Evolutionary conservation across 1,140 invertebrate genomes (phyloP), one percentile per base, ranked within the genome.

Genomic region (Steinernema feltiae): DNA sequence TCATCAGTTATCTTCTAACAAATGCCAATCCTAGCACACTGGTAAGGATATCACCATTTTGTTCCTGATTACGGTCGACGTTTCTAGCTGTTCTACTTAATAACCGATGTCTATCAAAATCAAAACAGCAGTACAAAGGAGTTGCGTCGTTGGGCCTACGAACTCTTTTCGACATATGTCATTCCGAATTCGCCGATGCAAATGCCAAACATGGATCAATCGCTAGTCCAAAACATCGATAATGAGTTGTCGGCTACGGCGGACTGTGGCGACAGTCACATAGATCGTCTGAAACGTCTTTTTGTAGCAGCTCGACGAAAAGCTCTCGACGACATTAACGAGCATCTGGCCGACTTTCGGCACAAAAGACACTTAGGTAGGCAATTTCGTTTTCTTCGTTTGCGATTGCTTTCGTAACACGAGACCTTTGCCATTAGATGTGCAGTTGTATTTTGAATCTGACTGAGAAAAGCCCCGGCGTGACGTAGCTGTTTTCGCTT

Each of bases 151-250:
- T 97, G 94, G 94, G 94, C 94, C 32, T 97, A 96, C 88, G 95
- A 97, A 89, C 95, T 98, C 84, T 93, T 95, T 88, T 96, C 95
- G 71, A 94, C 92, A 84, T 97, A 97, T 89, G 89, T 97, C 76
- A 92, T 94, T 82, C 93, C 94, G 82, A 91, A 92, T 83, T 93
- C 94, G 80, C 94, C 85, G 93, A 94, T 85, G 93, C 72, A 78
- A 30, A 77, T 80, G 71, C 78, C 79, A 46, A 79, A 75, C 71
- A 75, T 85, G 30, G 85, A 86, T 24, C 84, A 87, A 32, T 78
- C 71, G 21, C 73, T 85, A 29, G 79, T 86, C 41, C 74, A 48
- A 7, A 79, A 78, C 21, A 84, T 87, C 17, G 84, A 86, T 70
- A 80, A 80, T 35, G 79, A 79, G 79, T 69, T 80, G 12, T 48